Base-by-base conservation (phyloP, 2,888 invertebrate species). In the Doris montereyensis region DNA sequence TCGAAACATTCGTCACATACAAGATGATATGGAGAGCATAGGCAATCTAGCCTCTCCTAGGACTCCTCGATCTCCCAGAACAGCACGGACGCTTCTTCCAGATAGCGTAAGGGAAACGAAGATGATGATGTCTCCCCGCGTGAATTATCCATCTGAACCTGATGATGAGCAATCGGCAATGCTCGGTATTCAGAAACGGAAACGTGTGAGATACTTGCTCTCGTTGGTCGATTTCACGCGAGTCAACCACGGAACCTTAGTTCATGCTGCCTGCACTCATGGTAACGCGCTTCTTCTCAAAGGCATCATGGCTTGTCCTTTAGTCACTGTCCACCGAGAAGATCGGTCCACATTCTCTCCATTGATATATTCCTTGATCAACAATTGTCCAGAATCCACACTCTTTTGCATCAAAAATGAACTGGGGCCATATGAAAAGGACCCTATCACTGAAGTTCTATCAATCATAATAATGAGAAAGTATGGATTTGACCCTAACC, bases 201-300 rank as follows among this genome's bases (percentile, higher is more conserved):
- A 67, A 35, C 41, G 78, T n/a, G 52, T 78, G 73, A 60, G 78
- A 8, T 78, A 78, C 24, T 73, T 78, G 8, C 41, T 78, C 17
- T 65, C 78, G 1, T 35, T 78, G 52, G 52, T 78, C 3, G 34
- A 73, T 32, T 78, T 73, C 26, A 32, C 72, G 8, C 28, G 35
- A 3, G 52, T 73, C 13, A 78, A 78, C 65, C 26, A 52, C 2
- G 78, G 73, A 13, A 67, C 67, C 0, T 52, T 78, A 24, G 41
- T 78, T 1, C 78, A 78, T 52, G 78, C 78, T 1, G 78, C 78
- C 10, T 32, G 41, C 21, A 35, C 78, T 1, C 41, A 30, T 24
- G 78, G 73, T 1, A 73, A 78, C 52, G 52, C 24, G n/a, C 52
- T 65, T 28, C 57, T 78, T 3, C 73, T 78, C 30, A 67, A 78